Conservation (phyloP, 2,797 vertebrate species). For the Melanotaenia nigrans region DNA sequence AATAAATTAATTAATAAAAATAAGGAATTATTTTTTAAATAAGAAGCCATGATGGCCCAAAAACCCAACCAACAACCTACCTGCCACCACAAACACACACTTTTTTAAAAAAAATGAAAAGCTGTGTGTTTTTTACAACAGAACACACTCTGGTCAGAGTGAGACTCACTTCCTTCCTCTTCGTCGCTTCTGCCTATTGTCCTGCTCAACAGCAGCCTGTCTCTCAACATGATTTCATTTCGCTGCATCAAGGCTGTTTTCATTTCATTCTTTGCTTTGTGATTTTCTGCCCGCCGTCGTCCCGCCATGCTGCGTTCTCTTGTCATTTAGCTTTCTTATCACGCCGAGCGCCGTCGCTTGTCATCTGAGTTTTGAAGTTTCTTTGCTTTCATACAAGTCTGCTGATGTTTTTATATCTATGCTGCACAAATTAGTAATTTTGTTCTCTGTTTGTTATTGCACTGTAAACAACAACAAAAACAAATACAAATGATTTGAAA, state of each 20-base stretch:
- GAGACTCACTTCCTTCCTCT: slow-evolving; percentile 13
- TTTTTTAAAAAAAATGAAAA: background rate
- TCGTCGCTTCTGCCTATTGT: slow-evolving; percentile 30
- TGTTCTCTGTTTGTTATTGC: slow-evolving; percentile 56
- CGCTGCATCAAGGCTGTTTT: slow-evolving; percentile 44
- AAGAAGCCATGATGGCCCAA: no score
- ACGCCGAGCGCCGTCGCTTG: slow-evolving; percentile 30
- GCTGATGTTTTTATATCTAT: slow-evolving; percentile 59
- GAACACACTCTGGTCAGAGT: slow-evolving; percentile 13
- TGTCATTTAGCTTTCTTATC: slow-evolving; percentile 55
- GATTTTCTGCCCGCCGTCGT: slow-evolving; percentile 16
- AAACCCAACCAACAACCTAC: background rate
- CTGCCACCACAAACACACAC: background rate
- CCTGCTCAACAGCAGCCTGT: slow-evolving; percentile 40
- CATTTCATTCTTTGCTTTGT: slow-evolving; percentile 47
- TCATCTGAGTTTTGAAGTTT: slow-evolving; percentile 61
- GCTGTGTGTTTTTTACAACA: background rate
- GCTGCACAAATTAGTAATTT: slow-evolving; percentile 64
- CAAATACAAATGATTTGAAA: slow-evolving; percentile 26
- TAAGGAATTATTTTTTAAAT: no score
- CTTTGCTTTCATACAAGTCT: slow-evolving; percentile 48
- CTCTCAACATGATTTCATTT: slow-evolving; percentile 31
- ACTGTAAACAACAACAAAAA: slow-evolving; percentile 28
- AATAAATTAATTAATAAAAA: no score
- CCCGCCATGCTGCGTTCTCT: slow-evolving; percentile 41